Conservation (phyloP, 2,888 invertebrate species). For the Stenotaenia linearis region DNA sequence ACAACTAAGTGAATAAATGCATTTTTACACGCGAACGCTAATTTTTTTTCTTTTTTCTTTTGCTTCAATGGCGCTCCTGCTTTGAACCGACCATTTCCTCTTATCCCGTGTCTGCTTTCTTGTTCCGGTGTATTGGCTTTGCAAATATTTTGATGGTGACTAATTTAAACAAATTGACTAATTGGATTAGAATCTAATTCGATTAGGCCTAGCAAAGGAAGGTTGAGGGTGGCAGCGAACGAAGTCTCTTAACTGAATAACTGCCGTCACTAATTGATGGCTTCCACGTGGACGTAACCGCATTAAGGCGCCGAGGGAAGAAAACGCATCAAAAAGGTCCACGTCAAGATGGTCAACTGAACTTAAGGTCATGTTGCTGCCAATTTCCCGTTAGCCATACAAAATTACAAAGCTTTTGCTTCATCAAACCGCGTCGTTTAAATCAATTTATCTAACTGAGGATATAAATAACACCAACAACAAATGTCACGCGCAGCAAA, state of each 20-base stretch:
- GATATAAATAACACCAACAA: not conserved
- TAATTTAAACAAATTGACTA: constrained; percentile 32
- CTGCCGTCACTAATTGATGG: constrained; percentile 12
- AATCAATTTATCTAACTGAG: not conserved
- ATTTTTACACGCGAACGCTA: not conserved
- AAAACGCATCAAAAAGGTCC: constrained; percentile 1
- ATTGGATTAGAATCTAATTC: constrained; percentile 30
- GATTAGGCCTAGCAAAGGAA: constrained; percentile 21
- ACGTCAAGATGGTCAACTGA: constrained; percentile 11
- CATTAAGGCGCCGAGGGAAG: constrained; percentile 6
- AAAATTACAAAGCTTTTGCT: not conserved
- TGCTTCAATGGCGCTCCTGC: not conserved
- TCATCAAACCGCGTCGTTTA: not conserved
- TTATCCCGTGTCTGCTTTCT: not conserved
- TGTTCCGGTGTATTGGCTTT: constrained; percentile 24
- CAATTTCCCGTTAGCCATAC: not conserved
- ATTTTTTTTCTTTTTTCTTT: not conserved
- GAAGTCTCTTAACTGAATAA: constrained; percentile 11
- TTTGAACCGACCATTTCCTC: not conserved
- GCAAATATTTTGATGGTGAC: constrained; percentile 30
- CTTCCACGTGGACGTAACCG: constrained; percentile 19
- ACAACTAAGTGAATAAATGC: not conserved
- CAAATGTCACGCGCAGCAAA: too few relatives aligned
- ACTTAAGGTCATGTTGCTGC: not conserved
- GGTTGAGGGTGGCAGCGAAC: constrained; percentile 1